Conservation (phyloP, 2,888 invertebrate species). For the Rhimphoctona megacephalus region DNA sequence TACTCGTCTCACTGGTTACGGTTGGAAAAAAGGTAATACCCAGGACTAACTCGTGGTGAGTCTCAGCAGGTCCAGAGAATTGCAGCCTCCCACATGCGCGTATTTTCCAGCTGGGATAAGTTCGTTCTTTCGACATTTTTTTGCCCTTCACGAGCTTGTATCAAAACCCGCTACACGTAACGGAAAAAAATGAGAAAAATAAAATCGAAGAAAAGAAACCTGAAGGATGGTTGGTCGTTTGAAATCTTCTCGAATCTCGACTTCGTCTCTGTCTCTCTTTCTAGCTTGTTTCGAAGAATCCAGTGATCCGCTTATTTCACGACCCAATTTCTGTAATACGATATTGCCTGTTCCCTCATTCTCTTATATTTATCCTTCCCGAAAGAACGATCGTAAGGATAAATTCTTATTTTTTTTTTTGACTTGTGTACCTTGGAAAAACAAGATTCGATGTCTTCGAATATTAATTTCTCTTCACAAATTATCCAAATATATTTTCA, state of each 20-base stretch:
- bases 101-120: constrained; percentile 34
- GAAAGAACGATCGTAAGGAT: too few species aligned
- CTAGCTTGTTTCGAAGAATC: constrained; percentile 11
- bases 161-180: constrained; percentile 10
- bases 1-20: constrained; percentile 6
- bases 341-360: neutral
- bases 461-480: neutral
- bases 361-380: neutral
- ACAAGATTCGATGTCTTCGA: neutral
- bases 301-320: constrained; percentile 47
- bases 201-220: neutral
- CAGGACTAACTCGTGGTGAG: constrained; percentile 4
- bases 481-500: neutral
- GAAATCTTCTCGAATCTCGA: constrained; percentile 24
- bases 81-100: constrained; percentile 23
- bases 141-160: constrained; percentile 14
- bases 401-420: neutral
- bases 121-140: constrained; percentile 41
- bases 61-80: constrained; percentile 54
- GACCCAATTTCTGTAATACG: constrained; percentile 47
- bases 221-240: constrained; percentile 16
- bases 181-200: neutral
- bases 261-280: neutral
- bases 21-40: constrained; percentile 12
- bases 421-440: neutral